Evolutionary conservation across 2,797 vertebrate genomes (phyloP).

Genomic region (Danionella dracula): DNA sequence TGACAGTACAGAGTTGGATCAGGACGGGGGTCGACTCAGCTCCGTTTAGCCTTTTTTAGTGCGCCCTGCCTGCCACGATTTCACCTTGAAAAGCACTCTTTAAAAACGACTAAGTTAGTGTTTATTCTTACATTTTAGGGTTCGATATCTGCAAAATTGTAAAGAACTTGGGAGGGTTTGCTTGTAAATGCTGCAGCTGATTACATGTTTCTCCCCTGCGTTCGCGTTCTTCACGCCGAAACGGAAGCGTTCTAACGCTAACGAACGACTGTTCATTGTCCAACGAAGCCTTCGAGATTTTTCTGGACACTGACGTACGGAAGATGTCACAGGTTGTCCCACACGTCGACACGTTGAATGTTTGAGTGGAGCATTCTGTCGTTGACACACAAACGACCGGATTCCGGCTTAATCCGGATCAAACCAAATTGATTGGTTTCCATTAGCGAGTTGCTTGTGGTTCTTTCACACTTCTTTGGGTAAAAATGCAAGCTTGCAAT

Average conservation of each 20-base stretch:
- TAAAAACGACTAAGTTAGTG: neutral
- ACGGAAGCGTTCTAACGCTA: neutral
- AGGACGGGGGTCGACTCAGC: no score
- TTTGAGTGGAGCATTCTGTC: conserved; percentile 1
- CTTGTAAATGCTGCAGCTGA: neutral
- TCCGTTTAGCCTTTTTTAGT: no score
- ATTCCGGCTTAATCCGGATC: neutral
- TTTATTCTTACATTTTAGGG: neutral
- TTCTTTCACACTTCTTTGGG: neutral
- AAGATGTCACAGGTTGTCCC: conserved; percentile 36
- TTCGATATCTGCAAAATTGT: conserved; percentile 26
- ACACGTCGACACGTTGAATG: conserved; percentile 25
- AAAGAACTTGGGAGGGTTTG: neutral
- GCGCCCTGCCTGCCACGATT: no score
- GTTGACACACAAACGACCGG: neutral
- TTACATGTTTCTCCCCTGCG: neutral
- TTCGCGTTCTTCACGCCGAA: neutral
- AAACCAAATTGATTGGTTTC: neutral
- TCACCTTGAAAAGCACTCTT: no score
- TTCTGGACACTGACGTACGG: neutral
- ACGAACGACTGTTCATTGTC: conserved; percentile 11
- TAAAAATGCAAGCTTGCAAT: conserved; percentile 30
- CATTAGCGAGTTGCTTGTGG: conserved; percentile 3
- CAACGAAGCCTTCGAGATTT: neutral
- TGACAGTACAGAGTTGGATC: no score